phyloP scores from a whole-genome alignment of 2,113 vertebrate species.

The Ceuthmochares aereus region DNA sequence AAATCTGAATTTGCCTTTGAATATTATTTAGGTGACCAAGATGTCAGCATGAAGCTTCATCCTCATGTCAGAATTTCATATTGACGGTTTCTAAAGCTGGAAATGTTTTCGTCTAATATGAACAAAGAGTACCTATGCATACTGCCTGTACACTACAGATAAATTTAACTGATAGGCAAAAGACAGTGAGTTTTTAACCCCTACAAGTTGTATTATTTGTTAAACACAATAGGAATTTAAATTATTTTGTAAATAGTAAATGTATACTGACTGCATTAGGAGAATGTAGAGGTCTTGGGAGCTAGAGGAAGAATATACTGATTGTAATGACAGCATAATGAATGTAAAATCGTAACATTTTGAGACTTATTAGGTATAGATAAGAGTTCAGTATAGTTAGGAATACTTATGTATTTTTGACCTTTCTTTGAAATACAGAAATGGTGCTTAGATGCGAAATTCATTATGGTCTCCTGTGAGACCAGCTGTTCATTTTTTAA shows the following conservation, averaged over 20 bases:
- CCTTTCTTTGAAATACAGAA: conserved; percentile 38
- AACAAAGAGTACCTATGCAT: background rate
- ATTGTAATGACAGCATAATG: background rate
- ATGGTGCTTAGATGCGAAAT: conserved; percentile 25
- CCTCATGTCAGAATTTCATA: background rate
- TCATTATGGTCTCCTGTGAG: conserved; percentile 6
- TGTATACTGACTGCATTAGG: background rate
- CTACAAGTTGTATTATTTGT: background rate
- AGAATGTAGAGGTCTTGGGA: background rate
- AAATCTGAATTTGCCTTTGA: background rate
- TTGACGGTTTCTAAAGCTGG: background rate
- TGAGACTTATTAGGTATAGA: background rate
- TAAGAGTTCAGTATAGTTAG: background rate
- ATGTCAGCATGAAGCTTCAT: background rate
- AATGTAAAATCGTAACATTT: background rate
- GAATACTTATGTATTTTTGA: background rate
- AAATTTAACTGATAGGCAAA: background rate
- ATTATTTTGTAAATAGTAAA: background rate
- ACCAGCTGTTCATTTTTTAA: conserved; percentile 17
- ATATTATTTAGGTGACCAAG: background rate
- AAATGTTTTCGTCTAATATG: background rate
- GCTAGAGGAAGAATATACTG: background rate
- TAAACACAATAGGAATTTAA: background rate
- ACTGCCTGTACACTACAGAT: background rate
- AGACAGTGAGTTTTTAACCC: background rate